phyloP scores from a whole-genome alignment of 2,797 vertebrate species.

The Spinibarbus caldwelli region DNA sequence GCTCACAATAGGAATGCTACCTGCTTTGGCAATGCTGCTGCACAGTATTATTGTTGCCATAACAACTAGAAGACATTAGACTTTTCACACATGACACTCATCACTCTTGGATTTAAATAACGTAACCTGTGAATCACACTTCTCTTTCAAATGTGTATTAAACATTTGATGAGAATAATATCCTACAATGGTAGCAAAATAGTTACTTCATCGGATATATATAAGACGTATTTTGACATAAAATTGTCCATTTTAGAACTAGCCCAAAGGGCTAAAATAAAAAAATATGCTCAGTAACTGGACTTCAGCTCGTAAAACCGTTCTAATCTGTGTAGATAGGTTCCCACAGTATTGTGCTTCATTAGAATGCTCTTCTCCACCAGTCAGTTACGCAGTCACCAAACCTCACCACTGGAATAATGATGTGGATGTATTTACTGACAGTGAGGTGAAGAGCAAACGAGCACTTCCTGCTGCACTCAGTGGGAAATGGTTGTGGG shows the following conservation, averaged over 20 bases:
- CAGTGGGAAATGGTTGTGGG: background rate
- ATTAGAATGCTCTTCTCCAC: constrained; percentile 28
- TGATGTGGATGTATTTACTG: constrained; percentile 38
- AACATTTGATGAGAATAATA: background rate
- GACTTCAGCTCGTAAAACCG: background rate
- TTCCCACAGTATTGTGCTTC: constrained; percentile 22
- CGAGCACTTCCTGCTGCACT: background rate
- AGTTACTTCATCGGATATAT: background rate
- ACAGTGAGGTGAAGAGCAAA: background rate
- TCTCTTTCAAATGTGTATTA: background rate
- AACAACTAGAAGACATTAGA: constrained; percentile 31
- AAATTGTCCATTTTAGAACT: constrained; percentile 21
- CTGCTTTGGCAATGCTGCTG: constrained; percentile 4
- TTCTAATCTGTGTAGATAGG: constrained; percentile 36
- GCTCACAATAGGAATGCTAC: background rate
- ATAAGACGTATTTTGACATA: constrained; percentile 23
- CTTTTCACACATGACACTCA: constrained; percentile 12
- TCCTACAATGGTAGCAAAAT: background rate
- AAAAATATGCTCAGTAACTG: constrained; percentile 31
- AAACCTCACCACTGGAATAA: constrained; percentile 35
- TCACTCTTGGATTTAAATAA: background rate
- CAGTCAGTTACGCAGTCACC: constrained; percentile 21
- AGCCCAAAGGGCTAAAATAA: background rate
- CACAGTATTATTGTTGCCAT: constrained; percentile 19
- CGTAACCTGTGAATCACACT: background rate